A percentile compares a stretch with the other conserved stretches of the same genome.
Conservation (phyloP, 1,140 invertebrate species). For the Heliconius eleuchia region DNA sequence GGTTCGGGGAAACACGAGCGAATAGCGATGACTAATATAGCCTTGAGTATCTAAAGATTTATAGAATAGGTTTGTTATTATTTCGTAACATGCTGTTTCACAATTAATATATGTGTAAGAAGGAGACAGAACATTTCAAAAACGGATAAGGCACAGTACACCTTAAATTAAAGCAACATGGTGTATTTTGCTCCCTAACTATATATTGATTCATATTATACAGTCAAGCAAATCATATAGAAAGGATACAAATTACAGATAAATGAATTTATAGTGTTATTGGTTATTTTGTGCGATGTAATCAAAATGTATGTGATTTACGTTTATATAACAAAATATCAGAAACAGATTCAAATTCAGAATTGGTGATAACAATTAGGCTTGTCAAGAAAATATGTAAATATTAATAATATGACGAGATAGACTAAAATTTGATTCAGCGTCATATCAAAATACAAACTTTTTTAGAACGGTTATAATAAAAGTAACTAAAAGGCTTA, state of each 20-base stretch:
- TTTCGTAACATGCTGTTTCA: neutral
- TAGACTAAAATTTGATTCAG: no score
- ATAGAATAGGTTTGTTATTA: neutral
- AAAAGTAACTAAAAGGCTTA: no score
- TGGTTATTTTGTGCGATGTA: neutral
- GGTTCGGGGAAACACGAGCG: neutral
- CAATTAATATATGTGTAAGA: neutral
- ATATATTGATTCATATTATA: neutral
- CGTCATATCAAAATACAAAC: no score
- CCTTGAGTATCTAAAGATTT: neutral
- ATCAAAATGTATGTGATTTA: neutral
- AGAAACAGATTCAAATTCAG: no score
- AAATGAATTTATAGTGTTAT: neutral
- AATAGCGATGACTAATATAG: conserved; percentile 5
- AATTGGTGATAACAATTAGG: no score
- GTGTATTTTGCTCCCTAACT: neutral
- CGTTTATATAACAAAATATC: no score
- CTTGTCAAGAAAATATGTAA: no score
- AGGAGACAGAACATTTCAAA: neutral
- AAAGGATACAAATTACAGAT: neutral
- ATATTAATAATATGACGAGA: no score
- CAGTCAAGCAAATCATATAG: neutral
- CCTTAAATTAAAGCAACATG: neutral
- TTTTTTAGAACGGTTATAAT: no score
- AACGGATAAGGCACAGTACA: neutral